Conservation (phyloP, 2,797 vertebrate species). For the Sphaeramia orbicularis region DNA sequence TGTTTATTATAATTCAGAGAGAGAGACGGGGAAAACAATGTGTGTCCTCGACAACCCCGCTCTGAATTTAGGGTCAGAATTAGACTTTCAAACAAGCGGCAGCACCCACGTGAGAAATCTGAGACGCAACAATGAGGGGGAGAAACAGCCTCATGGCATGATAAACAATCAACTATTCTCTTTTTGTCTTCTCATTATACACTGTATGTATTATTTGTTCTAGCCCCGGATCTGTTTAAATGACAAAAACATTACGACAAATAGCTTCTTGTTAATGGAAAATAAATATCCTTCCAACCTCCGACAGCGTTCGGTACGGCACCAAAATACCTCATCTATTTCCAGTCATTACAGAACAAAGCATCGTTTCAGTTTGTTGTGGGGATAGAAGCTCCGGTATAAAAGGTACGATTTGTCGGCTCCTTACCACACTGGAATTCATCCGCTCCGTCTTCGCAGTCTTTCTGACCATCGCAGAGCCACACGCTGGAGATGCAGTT, state of each 20-base stretch:
- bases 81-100: conserved; percentile 61
- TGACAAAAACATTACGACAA: conserved; percentile 57
- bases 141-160: conserved; percentile 46
- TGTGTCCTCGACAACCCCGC: conserved; percentile 21
- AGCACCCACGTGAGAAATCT: conserved; percentile 48
- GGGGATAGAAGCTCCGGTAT: background rate
- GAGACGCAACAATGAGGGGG: conserved; percentile 34
- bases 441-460: conserved; percentile 97
- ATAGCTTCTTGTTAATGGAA: conserved; percentile 57
- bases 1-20: conserved; percentile 55
- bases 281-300: conserved; percentile 50
- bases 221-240: conserved; percentile 49
- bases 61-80: conserved; percentile 51
- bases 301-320: conserved; percentile 23
- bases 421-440: conserved; percentile 97
- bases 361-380: conserved; percentile 25
- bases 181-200: conserved; percentile 31
- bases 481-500: conserved; percentile 98
- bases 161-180: conserved; percentile 57
- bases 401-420: conserved; percentile 38
- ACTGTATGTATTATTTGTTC: conserved; percentile 34
- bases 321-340: conserved; percentile 31
- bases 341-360: conserved; percentile 22
- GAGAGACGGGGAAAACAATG: conserved; percentile 14
- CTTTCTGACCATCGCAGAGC: conserved; percentile 98